Evolutionary conservation across 2,797 vertebrate species (phyloP).

Genomic region (Sylvia borin): DNA sequence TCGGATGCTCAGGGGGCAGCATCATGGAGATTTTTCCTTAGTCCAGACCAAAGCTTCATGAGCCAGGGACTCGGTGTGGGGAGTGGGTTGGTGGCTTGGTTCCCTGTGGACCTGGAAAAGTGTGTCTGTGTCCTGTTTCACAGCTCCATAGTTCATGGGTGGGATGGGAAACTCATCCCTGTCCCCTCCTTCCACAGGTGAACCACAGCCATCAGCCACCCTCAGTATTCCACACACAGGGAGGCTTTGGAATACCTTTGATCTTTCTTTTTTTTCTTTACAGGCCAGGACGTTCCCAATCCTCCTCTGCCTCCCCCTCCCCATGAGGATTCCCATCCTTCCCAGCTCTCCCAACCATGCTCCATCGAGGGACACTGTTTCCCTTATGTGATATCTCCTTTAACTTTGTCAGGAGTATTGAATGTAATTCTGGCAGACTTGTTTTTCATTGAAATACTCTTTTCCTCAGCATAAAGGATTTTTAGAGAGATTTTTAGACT

Average conservation of each 20-base stretch:
- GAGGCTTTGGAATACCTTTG: neutral
- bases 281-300: rapidly evolving
- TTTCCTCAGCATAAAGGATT: neutral
- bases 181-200: rapidly evolving
- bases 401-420: neutral
- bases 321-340: neutral
- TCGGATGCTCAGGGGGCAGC: rapidly evolving
- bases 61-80: neutral
- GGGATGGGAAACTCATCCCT: neutral
- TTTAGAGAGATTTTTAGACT: neutral
- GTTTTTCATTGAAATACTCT: neutral
- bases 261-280: neutral
- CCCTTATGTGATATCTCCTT: neutral
- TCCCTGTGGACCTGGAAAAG: neutral
- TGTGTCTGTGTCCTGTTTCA: neutral
- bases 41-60: neutral
- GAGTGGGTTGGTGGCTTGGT: neutral
- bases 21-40: neutral
- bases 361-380: neutral
- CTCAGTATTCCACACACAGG: neutral
- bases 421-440: neutral
- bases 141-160: neutral
- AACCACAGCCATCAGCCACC: neutral
- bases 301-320: neutral
- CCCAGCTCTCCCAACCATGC: neutral